A percentile compares a stretch with the other conserved stretches of the same genome.
Evolutionary conservation across 2,797 vertebrate species (phyloP).

Genomic region (Propithecus deckenii): DNA sequence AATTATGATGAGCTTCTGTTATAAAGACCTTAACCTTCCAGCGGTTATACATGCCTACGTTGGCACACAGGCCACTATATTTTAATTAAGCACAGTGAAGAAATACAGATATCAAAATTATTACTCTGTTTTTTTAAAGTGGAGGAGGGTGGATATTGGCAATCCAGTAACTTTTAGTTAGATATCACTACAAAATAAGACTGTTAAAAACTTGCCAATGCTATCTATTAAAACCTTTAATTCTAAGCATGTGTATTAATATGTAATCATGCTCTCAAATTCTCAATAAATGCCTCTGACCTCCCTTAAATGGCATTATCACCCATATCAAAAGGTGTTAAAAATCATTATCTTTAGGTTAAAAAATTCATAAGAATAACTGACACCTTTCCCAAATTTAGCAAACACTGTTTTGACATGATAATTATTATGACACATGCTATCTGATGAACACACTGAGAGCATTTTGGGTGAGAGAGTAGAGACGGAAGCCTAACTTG

Average conservation of each 20-base stretch:
- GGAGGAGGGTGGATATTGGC: not conserved
- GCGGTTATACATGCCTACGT: not conserved
- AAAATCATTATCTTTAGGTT: not conserved
- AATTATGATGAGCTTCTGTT: not conserved
- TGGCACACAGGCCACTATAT: not conserved
- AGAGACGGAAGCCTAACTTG: not conserved
- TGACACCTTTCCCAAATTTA: slow-evolving; percentile 8
- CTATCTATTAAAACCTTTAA: slow-evolving; percentile 8
- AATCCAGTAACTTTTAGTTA: slow-evolving; percentile 29
- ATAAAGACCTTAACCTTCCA: not conserved
- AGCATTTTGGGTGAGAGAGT: not conserved
- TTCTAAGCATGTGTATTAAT: not conserved
- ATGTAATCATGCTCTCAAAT: slow-evolving; percentile 27
- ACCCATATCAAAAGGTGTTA: slow-evolving; percentile 13
- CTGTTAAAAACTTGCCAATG: not conserved
- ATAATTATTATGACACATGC: not conserved
- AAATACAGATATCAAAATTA: slow-evolving; percentile 14
- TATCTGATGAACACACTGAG: slow-evolving; percentile 2
- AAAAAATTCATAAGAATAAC: not conserved
- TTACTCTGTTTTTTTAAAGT: not conserved
- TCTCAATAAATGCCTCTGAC: not conserved
- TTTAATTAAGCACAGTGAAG: slow-evolving; percentile 13
- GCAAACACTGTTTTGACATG: slow-evolving; percentile 8
- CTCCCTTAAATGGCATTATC: not conserved
- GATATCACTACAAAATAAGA: slow-evolving; percentile 10